phyloP scores from a whole-genome alignment of 2,113 vertebrate genomes.

The Ahaetulla prasina region DNA sequence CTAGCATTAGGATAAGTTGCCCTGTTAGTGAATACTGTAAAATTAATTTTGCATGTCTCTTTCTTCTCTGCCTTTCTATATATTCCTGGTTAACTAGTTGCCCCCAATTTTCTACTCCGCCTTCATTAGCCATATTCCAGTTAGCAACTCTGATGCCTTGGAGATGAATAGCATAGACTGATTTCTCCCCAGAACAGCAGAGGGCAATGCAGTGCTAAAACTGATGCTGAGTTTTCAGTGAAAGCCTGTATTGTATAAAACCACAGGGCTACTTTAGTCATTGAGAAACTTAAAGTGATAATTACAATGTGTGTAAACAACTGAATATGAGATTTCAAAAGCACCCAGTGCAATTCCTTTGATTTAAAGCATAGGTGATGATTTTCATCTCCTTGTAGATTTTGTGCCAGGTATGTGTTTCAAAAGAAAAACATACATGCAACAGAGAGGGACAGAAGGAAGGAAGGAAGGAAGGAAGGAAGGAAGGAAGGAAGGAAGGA shows the following conservation, averaged over 20 bases:
- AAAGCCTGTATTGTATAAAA: constrained; percentile 59
- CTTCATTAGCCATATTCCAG: not conserved
- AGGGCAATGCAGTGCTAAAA: constrained; percentile 75
- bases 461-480: rapidly evolving
- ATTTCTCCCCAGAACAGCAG: constrained; percentile 54
- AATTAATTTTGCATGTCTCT: not conserved
- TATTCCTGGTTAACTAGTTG: not conserved
- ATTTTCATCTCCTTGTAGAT: constrained; percentile 13
- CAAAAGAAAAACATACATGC: rapidly evolving
- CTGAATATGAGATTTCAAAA: constrained; percentile 46
- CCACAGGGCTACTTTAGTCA: constrained; percentile 69
- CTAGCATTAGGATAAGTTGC: not conserved
- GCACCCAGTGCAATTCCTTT: constrained; percentile 33
- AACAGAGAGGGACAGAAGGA: not conserved
- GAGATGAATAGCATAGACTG: not conserved
- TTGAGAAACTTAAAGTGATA: constrained; percentile 76
- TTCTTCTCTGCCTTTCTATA: not conserved
- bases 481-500: not conserved
- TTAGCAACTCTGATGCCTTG: not conserved
- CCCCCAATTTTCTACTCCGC: not conserved
- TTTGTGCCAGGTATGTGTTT: constrained; percentile 15
- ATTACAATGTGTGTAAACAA: constrained; percentile 69
- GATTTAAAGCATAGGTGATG: constrained; percentile 55
- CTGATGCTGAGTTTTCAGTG: constrained; percentile 42
- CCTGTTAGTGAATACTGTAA: constrained; percentile 1